Base-by-base conservation (phyloP, 2,888 invertebrate species). In the Lasiommata megera region DNA sequence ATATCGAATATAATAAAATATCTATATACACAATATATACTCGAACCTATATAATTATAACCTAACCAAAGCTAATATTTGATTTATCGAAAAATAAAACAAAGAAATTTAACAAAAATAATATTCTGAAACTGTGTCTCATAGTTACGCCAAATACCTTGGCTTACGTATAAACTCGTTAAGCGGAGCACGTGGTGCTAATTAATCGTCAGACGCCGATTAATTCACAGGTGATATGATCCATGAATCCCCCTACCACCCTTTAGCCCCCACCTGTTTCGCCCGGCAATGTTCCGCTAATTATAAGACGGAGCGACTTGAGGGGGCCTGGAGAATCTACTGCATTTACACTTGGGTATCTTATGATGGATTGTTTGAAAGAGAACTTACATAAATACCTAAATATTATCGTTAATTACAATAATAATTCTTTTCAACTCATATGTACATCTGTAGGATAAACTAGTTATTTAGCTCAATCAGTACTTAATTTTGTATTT, bases 221-320 rank as follows among this genome's bases (percentile, higher is more conserved):
- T 88, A 88, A 86, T 87, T 87, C 82, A 72, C 82, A 83, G 81
- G 82, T 86, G 84, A 87, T 86, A 88, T 88, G 85, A 88, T 84
- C 82, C 83, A 78, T 72, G 72, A 67, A 71, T 73, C 67, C 75
- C 69, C 61, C 58, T 64, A 68, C 69, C 64, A 23, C 58, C 66
- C 60, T 34, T 46, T 23, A 23, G 60, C 61, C 66, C 54, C 57
- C 58, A 57, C 61, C 52, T 57, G 60, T 54, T 58, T 46, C 62
- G 28, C 58, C 70, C 65, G 66, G 65, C 68, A 64, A 66, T 68
- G 70, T 67, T 64, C 62, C 70, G 74, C 76, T 86, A 84, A 86
- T 88, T 84, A 82, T 77, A 71, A 73, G 48, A 38, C 52, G 58
- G 61, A 58, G 58, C 61, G 58, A 58, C 61, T 61, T 17, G 40